These are phyloP conservation scores for Nixonia krombeini DNA, from an alignment of 1,140 invertebrate species.

Conservation along the genomic window DNA sequence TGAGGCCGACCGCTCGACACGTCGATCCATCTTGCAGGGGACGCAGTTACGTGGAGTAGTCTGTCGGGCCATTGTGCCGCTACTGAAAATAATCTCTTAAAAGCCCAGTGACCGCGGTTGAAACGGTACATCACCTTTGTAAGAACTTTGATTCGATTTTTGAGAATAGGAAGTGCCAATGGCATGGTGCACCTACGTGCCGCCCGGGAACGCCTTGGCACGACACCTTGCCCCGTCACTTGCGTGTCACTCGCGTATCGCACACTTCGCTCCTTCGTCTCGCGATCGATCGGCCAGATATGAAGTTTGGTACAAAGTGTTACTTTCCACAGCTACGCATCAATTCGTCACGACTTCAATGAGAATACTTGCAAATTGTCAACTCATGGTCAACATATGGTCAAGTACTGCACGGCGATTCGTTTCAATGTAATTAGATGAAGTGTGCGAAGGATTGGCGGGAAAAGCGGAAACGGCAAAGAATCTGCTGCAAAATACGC, in stretches of 20 bases:
- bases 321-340: background rate
- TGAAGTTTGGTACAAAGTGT: background rate
- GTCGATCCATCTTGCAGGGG: conserved; percentile 4
- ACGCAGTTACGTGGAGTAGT: background rate
- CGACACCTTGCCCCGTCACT: conserved; percentile 4
- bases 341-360: background rate
- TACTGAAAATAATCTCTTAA: conserved; percentile 35
- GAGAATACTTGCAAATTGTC: no score
- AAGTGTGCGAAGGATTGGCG: no score
- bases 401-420: no score
- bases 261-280: conserved; percentile 4
- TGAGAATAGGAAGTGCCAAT: conserved; percentile 22
- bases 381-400: no score
- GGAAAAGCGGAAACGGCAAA: no score
- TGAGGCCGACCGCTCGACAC: conserved; percentile 3
- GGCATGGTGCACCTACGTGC: conserved; percentile 6
- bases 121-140: conserved; percentile 14
- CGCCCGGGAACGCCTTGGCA: conserved; percentile 1
- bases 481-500: no score
- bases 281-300: background rate
- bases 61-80: no score
- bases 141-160: no score
- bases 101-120: conserved; percentile 19
- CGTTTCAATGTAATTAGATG: no score
- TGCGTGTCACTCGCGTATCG: background rate